Evolutionary conservation across 2,888 invertebrate species (phyloP).

Genomic region (Phytoseiulus persimilis): DNA sequence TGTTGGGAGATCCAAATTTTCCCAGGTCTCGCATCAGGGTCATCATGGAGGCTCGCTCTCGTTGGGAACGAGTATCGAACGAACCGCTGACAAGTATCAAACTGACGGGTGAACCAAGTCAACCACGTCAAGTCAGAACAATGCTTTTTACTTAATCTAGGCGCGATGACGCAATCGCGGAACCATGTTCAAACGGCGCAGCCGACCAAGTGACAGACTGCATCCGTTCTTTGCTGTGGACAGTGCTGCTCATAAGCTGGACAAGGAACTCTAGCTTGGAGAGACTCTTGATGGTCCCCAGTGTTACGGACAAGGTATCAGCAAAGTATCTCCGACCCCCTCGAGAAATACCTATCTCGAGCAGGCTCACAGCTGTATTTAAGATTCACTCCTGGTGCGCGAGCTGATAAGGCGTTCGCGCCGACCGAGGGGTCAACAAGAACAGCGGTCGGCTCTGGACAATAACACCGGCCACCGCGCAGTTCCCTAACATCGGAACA

Average conservation of each 20-base stretch:
- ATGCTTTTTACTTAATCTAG: background rate
- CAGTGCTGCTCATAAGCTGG: background rate
- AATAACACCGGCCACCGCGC: background rate
- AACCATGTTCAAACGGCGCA: background rate
- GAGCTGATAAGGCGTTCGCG: background rate
- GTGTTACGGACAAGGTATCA: background rate
- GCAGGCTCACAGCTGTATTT: background rate
- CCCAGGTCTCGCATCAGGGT: no score
- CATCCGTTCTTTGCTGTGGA: no score
- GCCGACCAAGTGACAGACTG: background rate
- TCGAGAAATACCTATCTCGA: background rate
- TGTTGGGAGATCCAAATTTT: no score
- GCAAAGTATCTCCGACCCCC: background rate
- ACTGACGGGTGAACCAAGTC: background rate
- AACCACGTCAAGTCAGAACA: background rate
- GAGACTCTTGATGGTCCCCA: background rate
- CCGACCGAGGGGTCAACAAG: background rate
- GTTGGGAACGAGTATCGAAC: no score
- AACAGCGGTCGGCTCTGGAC: background rate
- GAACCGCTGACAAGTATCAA: no score
- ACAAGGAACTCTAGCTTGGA: background rate
- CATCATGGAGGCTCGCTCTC: no score
- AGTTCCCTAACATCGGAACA: background rate
- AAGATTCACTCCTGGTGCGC: background rate
- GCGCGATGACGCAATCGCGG: background rate